Evolutionary conservation across 2,797 vertebrate genomes (phyloP), one percentile per base, ranked within the genome.

Genomic region (Limnodromus scolopaceus): DNA sequence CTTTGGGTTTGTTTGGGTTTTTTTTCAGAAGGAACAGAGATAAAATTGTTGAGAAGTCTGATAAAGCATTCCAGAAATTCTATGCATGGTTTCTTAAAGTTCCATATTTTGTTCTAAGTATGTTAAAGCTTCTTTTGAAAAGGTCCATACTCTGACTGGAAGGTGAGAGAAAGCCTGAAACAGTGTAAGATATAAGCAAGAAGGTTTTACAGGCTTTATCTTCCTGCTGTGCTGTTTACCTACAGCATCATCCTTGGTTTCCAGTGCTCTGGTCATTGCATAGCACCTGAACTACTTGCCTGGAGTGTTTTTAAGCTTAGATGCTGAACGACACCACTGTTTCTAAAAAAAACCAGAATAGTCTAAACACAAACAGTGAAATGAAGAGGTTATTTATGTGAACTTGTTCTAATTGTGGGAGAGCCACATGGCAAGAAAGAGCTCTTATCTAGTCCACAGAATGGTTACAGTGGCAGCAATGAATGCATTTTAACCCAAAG

Each of bases 21-120:
- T 72, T 60, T 58, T 14, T 16, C 32, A 48, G 51, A 72, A 84
- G 39, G 22, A 51, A 70, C 77, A 27, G 20, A 7, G 1, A 30
- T 53, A 34, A 54, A 76, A 41, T 65, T 85, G 13, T 60, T 69
- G 51, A 71, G n/a, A 76, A 85, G 6, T 38, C 27, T 14, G 18
- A 34, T 74, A 54, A 75, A 72, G 51, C 57, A n/a, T 61, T 85
- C 39, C 71, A 89, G 54, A 84, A 22, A 84, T 81, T 78, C n/a
- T 77, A 4, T 49, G 11, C 1, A 3, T 84, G 19, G 8, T 78
- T 81, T 76, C 48, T 76, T 76, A 78, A 78, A 19, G 32, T 27
- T 89, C 43, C 76, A 0, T 53, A 45, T 72, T 60, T 85, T 71
- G 32, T 66, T 84, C 18, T 76, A 51, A 39, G 87, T 54, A 48